Evolutionary conservation across 2,888 invertebrate genomes (phyloP).

Genomic region (Petrophora chlorosata): DNA sequence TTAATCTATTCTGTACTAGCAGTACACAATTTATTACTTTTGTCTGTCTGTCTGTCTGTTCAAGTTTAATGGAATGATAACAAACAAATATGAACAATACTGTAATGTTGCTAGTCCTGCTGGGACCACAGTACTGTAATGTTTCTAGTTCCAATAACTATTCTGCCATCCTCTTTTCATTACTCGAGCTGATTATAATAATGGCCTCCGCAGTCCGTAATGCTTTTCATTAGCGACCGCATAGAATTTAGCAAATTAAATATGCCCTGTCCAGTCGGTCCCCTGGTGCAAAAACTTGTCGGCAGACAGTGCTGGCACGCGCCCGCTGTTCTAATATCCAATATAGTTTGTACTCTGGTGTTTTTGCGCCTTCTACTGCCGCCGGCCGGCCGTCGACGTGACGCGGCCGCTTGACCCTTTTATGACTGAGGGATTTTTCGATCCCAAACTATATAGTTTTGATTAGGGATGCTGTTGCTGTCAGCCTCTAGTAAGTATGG

Average conservation of each 20-base stretch:
- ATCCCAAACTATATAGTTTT: constrained; percentile 29
- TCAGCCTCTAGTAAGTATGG: not conserved
- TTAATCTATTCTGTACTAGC: not conserved
- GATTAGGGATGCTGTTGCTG: constrained; percentile 27
- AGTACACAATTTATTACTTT: not conserved
- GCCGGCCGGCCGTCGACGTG: constrained; percentile 54
- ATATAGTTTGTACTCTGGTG: constrained; percentile 74
- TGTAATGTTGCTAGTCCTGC: too few relatives aligned
- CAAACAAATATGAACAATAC: too few relatives aligned
- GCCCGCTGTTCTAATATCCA: constrained; percentile 80
- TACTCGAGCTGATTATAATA: too few relatives aligned
- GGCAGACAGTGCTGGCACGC: constrained; percentile 52
- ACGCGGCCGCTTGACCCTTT: constrained; percentile 78
- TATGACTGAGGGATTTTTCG: constrained; percentile 68
- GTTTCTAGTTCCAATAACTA: too few relatives aligned
- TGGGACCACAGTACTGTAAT: too few relatives aligned
- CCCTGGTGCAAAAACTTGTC: constrained; percentile 61
- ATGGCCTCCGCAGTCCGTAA: not conserved
- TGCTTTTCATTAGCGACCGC: constrained; percentile 11
- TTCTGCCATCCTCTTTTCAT: too few relatives aligned
- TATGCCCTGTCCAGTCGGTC: constrained; percentile 47
- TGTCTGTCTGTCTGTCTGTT: not conserved
- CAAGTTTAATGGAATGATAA: not conserved
- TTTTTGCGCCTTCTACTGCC: constrained; percentile 62
- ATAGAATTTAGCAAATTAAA: constrained; percentile 61